phyloP scores from a whole-genome alignment of 2,888 invertebrate genomes.

The Meteorus colon region DNA sequence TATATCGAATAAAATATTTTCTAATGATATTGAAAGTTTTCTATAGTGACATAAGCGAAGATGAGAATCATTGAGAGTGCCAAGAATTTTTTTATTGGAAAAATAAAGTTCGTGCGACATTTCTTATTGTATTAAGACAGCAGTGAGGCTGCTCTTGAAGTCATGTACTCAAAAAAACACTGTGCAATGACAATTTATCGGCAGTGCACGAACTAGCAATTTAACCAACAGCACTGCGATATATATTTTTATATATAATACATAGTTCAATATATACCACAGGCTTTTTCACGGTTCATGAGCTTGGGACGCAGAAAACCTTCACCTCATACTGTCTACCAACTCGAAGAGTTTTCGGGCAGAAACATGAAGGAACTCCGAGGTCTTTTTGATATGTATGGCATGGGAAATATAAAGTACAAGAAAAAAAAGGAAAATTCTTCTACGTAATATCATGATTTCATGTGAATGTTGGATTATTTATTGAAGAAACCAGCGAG shows the following conservation, averaged over 20 bases:
- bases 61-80: too few species aligned
- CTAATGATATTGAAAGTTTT: too few species aligned
- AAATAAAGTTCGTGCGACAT: too few species aligned
- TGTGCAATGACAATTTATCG: conserved; percentile 55
- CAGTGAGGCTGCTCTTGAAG: not conserved
- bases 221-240: conserved; percentile 36
- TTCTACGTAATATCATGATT: not conserved
- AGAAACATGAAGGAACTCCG: not conserved
- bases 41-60: too few species aligned
- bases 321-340: not conserved
- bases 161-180: conserved; percentile 27
- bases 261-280: conserved; percentile 23
- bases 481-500: not conserved
- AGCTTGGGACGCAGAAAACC: not conserved
- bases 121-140: too few species aligned
- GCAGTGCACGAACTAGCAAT: conserved; percentile 48
- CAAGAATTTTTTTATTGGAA: too few species aligned
- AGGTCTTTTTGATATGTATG: not conserved
- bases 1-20: too few species aligned
- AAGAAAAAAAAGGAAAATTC: not conserved
- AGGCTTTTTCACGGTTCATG: not conserved
- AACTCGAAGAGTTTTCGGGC: not conserved
- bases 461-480: not conserved
- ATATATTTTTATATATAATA: conserved; percentile 4
- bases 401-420: not conserved